phyloP scores from a whole-genome alignment of 2,888 invertebrate genomes.

The Netelia melanura region DNA sequence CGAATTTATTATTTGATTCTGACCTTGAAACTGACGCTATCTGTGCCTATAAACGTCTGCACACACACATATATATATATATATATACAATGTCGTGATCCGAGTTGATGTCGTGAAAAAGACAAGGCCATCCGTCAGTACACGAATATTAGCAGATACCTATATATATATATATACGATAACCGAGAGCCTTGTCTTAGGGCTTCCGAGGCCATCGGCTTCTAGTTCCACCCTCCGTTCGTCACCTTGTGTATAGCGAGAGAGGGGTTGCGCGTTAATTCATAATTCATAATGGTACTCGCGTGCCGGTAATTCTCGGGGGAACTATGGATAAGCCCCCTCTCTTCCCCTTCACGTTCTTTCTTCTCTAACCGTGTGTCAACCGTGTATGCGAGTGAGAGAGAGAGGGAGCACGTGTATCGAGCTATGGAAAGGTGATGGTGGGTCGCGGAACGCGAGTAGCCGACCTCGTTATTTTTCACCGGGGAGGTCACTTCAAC shows the following conservation, averaged over 20 bases:
- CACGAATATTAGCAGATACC: background rate
- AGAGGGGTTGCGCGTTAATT: constrained; percentile 75
- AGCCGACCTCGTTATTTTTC: constrained; percentile 77
- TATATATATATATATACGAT: background rate
- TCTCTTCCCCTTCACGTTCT: too few species aligned
- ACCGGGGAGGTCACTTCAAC: constrained; percentile 57
- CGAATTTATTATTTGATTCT: constrained; percentile 9
- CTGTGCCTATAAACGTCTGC: background rate
- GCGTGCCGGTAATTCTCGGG: constrained; percentile 79
- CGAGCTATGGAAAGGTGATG: constrained; percentile 43
- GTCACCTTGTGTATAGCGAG: constrained; percentile 39
- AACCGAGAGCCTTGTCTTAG: constrained; percentile 51
- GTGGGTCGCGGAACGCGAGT: constrained; percentile 43
- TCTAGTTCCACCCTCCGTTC: constrained; percentile 33
- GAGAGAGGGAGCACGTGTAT: constrained; percentile 55
- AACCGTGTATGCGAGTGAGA: constrained; percentile 23
- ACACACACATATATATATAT: background rate
- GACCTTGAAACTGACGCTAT: constrained; percentile 1
- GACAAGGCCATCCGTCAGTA: constrained; percentile 39
- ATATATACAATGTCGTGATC: background rate
- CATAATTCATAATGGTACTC: constrained; percentile 81
- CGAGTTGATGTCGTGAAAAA: constrained; percentile 58
- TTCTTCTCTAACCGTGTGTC: constrained; percentile 23
- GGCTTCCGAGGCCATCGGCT: constrained; percentile 54
- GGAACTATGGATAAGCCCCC: constrained; percentile 56